Conservation (phyloP, 2,113 vertebrate genomes). For the Engystomops pustulosus region DNA sequence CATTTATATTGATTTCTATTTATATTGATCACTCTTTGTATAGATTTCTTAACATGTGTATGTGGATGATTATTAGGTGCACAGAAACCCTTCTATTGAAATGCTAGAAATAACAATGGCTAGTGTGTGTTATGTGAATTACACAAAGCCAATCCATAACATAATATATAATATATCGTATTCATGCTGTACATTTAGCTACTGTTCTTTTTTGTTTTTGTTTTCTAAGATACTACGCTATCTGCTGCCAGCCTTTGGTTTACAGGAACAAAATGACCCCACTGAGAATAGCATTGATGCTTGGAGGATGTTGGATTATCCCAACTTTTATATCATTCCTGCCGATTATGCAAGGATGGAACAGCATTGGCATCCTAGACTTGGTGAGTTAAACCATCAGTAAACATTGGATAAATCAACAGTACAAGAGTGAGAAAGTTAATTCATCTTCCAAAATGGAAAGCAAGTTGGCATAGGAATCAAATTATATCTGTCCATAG, state of each 20-base stretch:
- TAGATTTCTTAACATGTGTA: not conserved
- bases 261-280: conserved; percentile 99
- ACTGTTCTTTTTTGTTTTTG: not conserved
- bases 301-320: conserved; percentile 96
- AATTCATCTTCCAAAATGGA: too few relatives aligned
- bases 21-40: too few relatives aligned
- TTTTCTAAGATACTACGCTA: conserved; percentile 90
- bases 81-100: too few relatives aligned
- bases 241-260: conserved; percentile 97
- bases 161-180: not conserved
- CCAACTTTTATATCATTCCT: conserved; percentile 96
- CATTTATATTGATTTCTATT: not conserved
- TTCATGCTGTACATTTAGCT: not conserved
- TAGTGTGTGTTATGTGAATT: too few relatives aligned
- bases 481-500: too few relatives aligned
- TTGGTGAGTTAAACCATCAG: conserved; percentile 84
- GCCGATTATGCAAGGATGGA: conserved; percentile 99
- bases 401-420: too few relatives aligned
- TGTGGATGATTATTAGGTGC: not conserved
- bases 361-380: conserved; percentile 93
- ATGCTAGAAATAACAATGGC: too few relatives aligned
- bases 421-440: too few relatives aligned
- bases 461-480: too few relatives aligned
- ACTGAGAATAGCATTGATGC: conserved; percentile 89
- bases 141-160: not conserved